Conservation (phyloP, 1,140 invertebrate species). For the Drosophila setifemur region DNA sequence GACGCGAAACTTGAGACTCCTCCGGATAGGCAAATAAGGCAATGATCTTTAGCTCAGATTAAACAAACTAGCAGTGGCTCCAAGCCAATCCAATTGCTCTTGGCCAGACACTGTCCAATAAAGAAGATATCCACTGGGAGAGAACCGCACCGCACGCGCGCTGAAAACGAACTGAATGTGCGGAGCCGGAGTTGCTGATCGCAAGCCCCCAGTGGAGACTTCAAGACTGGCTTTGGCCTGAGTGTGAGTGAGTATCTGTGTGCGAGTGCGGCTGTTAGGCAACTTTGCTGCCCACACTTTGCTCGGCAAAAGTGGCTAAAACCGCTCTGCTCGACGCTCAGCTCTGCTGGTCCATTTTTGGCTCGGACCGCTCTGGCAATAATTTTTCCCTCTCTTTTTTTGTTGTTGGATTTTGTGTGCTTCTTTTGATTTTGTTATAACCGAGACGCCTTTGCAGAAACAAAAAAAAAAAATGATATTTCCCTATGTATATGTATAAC, state of each 20-base stretch:
- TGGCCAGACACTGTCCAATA: slow-evolving; percentile 22
- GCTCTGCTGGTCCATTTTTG: slow-evolving; percentile 77
- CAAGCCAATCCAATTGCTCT: background rate
- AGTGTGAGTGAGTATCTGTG: slow-evolving; percentile 26
- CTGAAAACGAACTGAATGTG: slow-evolving; percentile 80
- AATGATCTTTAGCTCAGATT: slow-evolving; percentile 33
- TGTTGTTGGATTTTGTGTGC: background rate
- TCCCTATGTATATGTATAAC: slow-evolving; percentile 2
- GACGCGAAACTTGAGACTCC: slow-evolving; percentile 12
- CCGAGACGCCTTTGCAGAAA: slow-evolving; percentile 70
- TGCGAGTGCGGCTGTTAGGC: slow-evolving; percentile 60
- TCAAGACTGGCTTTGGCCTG: slow-evolving; percentile 33
- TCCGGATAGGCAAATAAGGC: slow-evolving; percentile 30
- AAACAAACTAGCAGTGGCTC: slow-evolving; percentile 14
- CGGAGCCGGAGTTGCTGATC: slow-evolving; percentile 37
- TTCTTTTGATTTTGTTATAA: slow-evolving; percentile 35
- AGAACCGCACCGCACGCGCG: slow-evolving; percentile 80
- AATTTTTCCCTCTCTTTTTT: slow-evolving; percentile 32
- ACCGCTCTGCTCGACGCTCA: slow-evolving; percentile 4
- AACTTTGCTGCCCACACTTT: slow-evolving; percentile 77
- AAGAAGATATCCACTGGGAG: slow-evolving; percentile 49
- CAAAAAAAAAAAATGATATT: too few species aligned
- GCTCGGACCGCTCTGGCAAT: slow-evolving; percentile 63
- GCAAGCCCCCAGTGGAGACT: slow-evolving; percentile 57
- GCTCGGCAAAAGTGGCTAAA: slow-evolving; percentile 43